These are phyloP conservation scores for Neocrepidodera transversa DNA, from an alignment of 2,888 invertebrate genomes.

Conservation along the genomic window DNA sequence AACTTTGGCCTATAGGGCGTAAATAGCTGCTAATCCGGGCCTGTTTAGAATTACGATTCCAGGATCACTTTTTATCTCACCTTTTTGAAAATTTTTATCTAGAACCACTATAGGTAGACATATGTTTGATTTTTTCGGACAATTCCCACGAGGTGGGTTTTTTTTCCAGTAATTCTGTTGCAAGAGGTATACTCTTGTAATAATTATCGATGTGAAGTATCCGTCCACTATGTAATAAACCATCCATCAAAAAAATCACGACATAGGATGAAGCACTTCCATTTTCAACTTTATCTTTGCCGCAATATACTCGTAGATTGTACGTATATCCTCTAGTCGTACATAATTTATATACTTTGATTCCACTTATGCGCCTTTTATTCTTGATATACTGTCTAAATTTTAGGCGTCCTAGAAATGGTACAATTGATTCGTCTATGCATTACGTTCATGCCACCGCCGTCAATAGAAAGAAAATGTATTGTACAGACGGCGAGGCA, in stretches of 20 bases:
- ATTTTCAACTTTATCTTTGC: neutral
- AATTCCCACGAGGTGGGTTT: neutral
- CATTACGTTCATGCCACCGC: too few relatives aligned
- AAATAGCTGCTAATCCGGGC: too few relatives aligned
- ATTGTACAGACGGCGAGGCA: too few relatives aligned
- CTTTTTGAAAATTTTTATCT: too few relatives aligned
- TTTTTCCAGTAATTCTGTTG: neutral
- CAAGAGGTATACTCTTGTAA: neutral
- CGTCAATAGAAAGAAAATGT: too few relatives aligned
- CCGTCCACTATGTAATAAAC: neutral
- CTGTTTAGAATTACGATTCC: too few relatives aligned
- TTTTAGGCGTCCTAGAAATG: neutral
- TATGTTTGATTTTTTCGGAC: too few relatives aligned
- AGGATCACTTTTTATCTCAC: too few relatives aligned
- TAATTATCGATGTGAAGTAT: conserved; percentile 4
- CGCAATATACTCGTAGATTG: conserved; percentile 1
- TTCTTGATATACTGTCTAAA: neutral
- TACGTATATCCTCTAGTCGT: neutral
- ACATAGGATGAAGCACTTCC: too few relatives aligned
- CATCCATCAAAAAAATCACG: neutral
- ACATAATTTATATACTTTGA: neutral
- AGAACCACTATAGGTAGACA: too few relatives aligned
- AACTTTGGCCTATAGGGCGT: too few relatives aligned
- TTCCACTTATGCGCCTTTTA: too few relatives aligned
- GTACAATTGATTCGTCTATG: neutral